Evolutionary conservation across 1,140 invertebrate genomes (phyloP), one percentile per base, ranked within the genome.

Genomic region (Cataglyphis hispanica): DNA sequence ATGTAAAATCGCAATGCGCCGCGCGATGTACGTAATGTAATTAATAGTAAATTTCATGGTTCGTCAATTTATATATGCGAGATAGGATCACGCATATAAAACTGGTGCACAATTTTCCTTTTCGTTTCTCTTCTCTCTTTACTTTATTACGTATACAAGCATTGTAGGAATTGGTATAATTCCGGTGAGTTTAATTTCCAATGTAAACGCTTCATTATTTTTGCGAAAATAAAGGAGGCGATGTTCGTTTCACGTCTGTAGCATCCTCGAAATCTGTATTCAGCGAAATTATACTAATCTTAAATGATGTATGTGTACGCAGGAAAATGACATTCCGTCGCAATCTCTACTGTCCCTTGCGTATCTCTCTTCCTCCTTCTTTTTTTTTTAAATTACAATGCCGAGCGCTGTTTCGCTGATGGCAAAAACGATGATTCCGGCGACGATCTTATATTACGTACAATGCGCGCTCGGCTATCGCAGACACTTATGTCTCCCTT

Each of bases 401-500:
- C 25, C 67, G 40, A 83, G 67, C 78, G 67, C 37, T 60, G 22
- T 31, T 13, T 83, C 11, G 40, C 77, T 40, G 34, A 77, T 66
- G 64, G 34, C 40, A 70, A 70, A 60, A 63, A 89, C 72, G 27
- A 78, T 63, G 13, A 61, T 22, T 88, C 40, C 31, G 27, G 43
- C 64, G 25, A 61, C 58, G 40, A 61, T 19, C 16, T 46, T 80
- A n/a, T 31, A 70, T 50, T 37, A 66, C 31, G 46, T 86, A 86
- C 53, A 87, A 60, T 76, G 56, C 56, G 64, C 77, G 58, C 58
- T 58, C 72, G 60, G 84, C 66, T 77, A 58, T 88, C 63, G 19
- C 50, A 34, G 25, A 60, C 40, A 83, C 25, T 88, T 58, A 31
- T 64, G 34, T 86, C 70, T 60, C 43, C 34, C 46, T 46, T 81